These are phyloP conservation scores for Drosophila pandora DNA, from an alignment of 1,140 invertebrate species.

Conservation along the genomic window DNA sequence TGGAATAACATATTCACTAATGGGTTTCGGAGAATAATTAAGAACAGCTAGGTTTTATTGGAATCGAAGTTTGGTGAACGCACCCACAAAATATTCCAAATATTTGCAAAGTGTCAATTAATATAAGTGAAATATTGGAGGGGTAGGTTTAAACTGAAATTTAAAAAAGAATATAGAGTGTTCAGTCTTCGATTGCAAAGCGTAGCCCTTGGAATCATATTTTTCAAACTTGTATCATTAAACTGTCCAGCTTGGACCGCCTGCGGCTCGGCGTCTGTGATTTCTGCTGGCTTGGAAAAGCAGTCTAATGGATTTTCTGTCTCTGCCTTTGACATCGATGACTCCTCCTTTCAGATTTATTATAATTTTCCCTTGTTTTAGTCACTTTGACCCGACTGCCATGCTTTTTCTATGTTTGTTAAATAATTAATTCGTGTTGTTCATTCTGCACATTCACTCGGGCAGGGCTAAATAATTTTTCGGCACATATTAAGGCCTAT, in stretches of 20 bases:
- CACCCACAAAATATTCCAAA: neutral
- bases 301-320: slow-evolving; percentile 57
- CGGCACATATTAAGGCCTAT: slow-evolving; percentile 77
- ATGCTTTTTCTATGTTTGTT: slow-evolving; percentile 53
- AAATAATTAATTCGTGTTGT: slow-evolving; percentile 77
- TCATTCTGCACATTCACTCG: slow-evolving; percentile 68
- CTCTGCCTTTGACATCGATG: slow-evolving; percentile 58
- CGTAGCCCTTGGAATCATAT: neutral
- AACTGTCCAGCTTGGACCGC: slow-evolving; percentile 64
- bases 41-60: neutral
- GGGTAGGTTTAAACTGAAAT: neutral
- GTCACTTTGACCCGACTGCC: slow-evolving; percentile 1
- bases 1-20: slow-evolving; percentile 15
- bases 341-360: slow-evolving; percentile 69
- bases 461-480: slow-evolving; percentile 70
- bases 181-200: slow-evolving; percentile 7
- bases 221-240: slow-evolving; percentile 65
- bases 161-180: slow-evolving; percentile 7
- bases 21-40: slow-evolving; percentile 23
- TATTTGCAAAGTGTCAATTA: neutral
- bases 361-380: slow-evolving; percentile 57
- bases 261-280: slow-evolving; percentile 60
- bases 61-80: neutral
- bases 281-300: slow-evolving; percentile 55
- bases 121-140: neutral